Percentiles rank a stretch among this genome's conserved stretches.
These are phyloP conservation scores for Entomobrya proxima DNA, from an alignment of 2,888 invertebrate species.

Conservation along the genomic window DNA sequence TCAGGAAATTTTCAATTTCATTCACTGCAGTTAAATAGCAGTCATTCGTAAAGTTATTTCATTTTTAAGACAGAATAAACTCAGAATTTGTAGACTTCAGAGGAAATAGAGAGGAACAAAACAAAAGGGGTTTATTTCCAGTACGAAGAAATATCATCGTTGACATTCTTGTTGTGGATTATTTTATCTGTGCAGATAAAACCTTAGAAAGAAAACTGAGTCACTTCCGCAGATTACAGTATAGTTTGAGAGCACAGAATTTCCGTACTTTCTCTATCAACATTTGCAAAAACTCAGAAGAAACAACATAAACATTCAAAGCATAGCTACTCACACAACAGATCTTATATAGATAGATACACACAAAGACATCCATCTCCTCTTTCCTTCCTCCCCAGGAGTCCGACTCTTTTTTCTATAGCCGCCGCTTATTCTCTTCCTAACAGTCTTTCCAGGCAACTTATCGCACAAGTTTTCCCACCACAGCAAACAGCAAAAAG, in stretches of 20 bases:
- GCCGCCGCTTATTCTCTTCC: background rate
- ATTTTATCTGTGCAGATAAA: background rate
- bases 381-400: conserved; percentile 54
- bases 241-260: conserved; percentile 10
- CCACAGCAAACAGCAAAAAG: conserved; percentile 27
- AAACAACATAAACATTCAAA: conserved; percentile 1
- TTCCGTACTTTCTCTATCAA: background rate
- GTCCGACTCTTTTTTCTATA: background rate
- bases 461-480: conserved; percentile 49
- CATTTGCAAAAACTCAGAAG: background rate
- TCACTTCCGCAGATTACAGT: conserved; percentile 28
- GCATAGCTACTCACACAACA: background rate
- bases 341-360: background rate
- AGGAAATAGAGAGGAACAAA: conserved; percentile 15
- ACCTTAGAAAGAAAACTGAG: conserved; percentile 16
- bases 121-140: conserved; percentile 18
- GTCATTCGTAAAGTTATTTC: conserved; percentile 6
- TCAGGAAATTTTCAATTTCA: background rate
- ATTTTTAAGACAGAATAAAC: background rate
- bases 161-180: background rate
- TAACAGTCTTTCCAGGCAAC: conserved; percentile 12
- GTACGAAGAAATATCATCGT: conserved; percentile 6
- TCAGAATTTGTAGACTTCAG: background rate
- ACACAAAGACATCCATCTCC: conserved; percentile 33
- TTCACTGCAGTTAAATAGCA: background rate